Evolutionary conservation across 2,113 vertebrate genomes (phyloP).

Genomic region (Rhinopomastus cyanomelas): DNA sequence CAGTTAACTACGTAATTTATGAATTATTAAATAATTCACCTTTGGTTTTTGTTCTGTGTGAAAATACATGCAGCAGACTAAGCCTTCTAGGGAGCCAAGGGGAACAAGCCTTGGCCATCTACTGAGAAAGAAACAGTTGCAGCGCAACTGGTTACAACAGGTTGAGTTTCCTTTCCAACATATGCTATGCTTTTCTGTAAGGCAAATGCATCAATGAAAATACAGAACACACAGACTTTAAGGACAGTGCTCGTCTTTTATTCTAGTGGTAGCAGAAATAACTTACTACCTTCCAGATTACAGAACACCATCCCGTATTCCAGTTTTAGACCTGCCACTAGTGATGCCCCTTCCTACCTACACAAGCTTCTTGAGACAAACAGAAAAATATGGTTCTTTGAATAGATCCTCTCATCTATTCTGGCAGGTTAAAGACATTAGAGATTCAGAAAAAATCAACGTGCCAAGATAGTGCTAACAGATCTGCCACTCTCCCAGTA

Average conservation of each 20-base stretch:
- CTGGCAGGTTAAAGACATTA: conserved; percentile 15
- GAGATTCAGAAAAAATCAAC: conserved; percentile 23
- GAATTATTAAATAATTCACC: background rate
- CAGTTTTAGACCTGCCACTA: background rate
- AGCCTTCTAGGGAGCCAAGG: background rate
- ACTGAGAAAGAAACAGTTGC: background rate
- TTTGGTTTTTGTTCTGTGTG: background rate
- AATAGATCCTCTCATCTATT: background rate
- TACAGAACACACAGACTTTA: background rate
- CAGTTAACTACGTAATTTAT: background rate
- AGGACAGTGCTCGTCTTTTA: background rate
- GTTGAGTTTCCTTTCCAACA: background rate
- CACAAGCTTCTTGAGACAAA: conserved; percentile 23
- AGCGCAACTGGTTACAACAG: background rate
- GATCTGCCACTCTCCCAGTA: conserved; percentile 25
- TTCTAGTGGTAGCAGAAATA: background rate
- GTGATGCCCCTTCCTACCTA: background rate
- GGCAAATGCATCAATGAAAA: background rate
- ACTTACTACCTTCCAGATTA: background rate
- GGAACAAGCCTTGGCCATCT: background rate
- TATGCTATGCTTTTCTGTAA: background rate
- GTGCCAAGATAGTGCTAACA: conserved; percentile 7
- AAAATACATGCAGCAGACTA: background rate
- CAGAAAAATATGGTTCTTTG: background rate
- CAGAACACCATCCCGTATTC: background rate